Evolutionary conservation across 2,113 vertebrate species (phyloP), one percentile per base, ranked within the genome.

Genomic region (Osmerus eperlanus): DNA sequence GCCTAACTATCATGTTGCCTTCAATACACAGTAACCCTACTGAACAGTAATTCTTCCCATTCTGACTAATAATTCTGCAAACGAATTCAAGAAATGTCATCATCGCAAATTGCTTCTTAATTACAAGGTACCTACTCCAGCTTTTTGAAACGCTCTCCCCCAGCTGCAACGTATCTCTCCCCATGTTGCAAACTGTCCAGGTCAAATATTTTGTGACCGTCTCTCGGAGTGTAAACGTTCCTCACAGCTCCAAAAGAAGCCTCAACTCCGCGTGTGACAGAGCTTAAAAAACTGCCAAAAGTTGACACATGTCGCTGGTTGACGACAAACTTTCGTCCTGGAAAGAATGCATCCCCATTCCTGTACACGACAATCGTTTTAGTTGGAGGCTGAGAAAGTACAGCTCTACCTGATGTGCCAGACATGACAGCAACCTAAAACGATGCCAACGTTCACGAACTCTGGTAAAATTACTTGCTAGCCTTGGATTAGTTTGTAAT

Each of bases 321-420:
- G 41, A 94, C 60, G 13, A 93, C 87, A 19, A 91, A 52, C 75
- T 83, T 92, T 65, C 78, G 89, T 2, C 91, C 92, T 36, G 76
- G 74, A 3, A 74, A 94, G 72, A 89, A 93, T 4, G 73, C 82
- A 73, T 95, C 93, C 28, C 93, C 91, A 14, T 93, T 94, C 75
- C 89, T 85, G 81, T 90, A 93, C 21, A 94, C 87, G 3, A 81
- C 65, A 51, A 94, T 81, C 11, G 83, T 91, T 85, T 87, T 91
- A 19, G 91, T 88, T 0, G 85, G 84, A 41, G 84, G 84, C 18
- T 84, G 81, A n/a, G 75, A 66, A 29, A 75, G 65, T 3, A 23
- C 13, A n/a, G 32, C 25, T 73, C 12, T 77, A 36, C 64, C 70
- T 12, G 75, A 0, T 1, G 60, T 52, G 59, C 69, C 18, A 3